Conservation (phyloP, 1,140 invertebrate species). For the Rhysida immarginata region DNA sequence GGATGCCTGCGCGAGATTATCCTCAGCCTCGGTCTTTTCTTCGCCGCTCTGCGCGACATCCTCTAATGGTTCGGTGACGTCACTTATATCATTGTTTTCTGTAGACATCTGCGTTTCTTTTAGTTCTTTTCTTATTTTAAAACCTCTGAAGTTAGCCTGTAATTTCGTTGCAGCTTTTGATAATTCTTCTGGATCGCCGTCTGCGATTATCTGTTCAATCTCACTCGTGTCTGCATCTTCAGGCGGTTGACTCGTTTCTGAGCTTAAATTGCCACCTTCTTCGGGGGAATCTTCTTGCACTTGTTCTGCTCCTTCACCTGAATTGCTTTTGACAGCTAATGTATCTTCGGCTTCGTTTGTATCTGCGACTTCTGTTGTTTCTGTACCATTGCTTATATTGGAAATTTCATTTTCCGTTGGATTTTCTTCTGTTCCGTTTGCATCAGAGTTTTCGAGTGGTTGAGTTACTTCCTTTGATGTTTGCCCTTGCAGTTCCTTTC, state of each 20-base stretch:
- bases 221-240: conserved; percentile 19
- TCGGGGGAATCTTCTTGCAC: background rate
- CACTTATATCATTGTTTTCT: no score
- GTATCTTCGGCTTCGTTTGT: conserved; percentile 1
- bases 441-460: background rate
- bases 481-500: conserved; percentile 17
- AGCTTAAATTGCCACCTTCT: background rate
- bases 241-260: background rate
- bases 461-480: background rate
- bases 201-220: background rate
- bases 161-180: conserved; percentile 50
- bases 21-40: no score
- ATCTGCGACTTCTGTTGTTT: conserved; percentile 19
- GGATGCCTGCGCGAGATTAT: no score
- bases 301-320: conserved; percentile 1
- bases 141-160: conserved; percentile 54
- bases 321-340: background rate
- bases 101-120: no score
- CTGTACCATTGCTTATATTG: conserved; percentile 44
- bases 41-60: no score
- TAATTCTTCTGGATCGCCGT: conserved; percentile 15
- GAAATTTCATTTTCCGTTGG: conserved; percentile 22
- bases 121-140: conserved; percentile 46
- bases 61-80: no score
- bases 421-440: background rate